Evolutionary conservation across 2,113 vertebrate species (phyloP).

Genomic region (Carassius auratus): DNA sequence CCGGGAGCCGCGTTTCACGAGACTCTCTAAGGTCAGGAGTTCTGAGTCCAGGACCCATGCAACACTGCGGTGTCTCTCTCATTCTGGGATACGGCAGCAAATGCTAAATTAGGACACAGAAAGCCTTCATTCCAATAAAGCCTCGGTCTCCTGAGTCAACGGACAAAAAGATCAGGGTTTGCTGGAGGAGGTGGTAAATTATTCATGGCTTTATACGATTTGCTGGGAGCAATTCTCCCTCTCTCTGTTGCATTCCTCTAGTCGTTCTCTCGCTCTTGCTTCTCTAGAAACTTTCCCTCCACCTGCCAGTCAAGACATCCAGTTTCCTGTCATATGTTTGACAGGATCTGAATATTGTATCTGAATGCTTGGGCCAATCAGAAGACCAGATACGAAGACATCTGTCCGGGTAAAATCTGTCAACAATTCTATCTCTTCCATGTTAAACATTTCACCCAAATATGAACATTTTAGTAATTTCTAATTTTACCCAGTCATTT

Average conservation of each 20-base stretch:
- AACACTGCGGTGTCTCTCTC: no score
- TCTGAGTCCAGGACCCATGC: slow-evolving; percentile 44
- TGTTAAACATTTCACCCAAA: neutral
- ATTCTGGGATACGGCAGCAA: no score
- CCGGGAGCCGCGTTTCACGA: neutral
- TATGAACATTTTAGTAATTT: neutral
- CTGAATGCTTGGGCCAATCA: slow-evolving; percentile 6
- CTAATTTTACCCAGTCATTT: neutral
- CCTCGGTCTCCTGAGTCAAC: no score
- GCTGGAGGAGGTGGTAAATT: slow-evolving; percentile 70
- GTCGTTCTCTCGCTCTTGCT: slow-evolving; percentile 14
- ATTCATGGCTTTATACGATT: slow-evolving; percentile 70
- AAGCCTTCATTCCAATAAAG: no score
- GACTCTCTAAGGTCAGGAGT: slow-evolving; percentile 47
- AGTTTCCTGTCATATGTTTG: neutral
- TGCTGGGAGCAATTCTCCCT: slow-evolving; percentile 52
- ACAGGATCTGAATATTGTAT: slow-evolving; percentile 10
- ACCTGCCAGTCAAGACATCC: slow-evolving; percentile 8
- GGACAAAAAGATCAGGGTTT: slow-evolving; percentile 66
- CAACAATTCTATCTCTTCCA: no score
- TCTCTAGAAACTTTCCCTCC: slow-evolving; percentile 23
- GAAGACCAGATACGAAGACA: neutral
- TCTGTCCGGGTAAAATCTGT: neutral
- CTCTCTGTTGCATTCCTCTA: slow-evolving; percentile 13
- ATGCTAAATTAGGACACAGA: no score